phyloP scores from a whole-genome alignment of 2,797 vertebrate genomes.

The Prunella strophiata region DNA sequence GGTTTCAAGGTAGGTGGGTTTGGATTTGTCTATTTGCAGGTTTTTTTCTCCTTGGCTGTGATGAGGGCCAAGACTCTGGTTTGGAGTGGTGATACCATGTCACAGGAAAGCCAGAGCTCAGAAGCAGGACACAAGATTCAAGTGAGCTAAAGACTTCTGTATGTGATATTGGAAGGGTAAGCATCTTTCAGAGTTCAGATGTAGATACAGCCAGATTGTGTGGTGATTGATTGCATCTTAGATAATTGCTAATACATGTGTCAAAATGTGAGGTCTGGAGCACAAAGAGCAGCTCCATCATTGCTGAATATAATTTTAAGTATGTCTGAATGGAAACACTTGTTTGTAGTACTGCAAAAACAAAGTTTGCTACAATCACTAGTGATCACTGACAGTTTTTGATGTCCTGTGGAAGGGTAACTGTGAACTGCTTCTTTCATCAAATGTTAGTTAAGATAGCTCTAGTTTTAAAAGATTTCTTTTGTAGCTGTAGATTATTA shows the following conservation, averaged over 20 bases:
- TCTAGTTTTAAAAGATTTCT: neutral
- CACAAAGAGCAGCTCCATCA: neutral
- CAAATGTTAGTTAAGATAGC: neutral
- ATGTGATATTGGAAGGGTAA: neutral
- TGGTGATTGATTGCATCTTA: neutral
- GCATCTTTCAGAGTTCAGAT: neutral
- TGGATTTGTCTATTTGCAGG: neutral
- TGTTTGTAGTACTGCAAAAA: neutral
- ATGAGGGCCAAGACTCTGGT: neutral
- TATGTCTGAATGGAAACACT: neutral
- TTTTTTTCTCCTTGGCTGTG: neutral
- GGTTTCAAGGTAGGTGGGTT: neutral
- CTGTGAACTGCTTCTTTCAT: neutral
- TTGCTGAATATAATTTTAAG: neutral
- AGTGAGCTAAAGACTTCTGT: neutral
- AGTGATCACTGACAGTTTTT: neutral
- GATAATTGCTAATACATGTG: neutral
- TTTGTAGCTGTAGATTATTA: neutral
- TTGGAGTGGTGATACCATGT: neutral
- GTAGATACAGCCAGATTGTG: neutral
- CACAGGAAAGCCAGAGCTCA: neutral
- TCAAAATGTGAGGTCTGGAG: neutral
- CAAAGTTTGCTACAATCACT: neutral
- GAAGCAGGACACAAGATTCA: neutral
- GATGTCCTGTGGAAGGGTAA: neutral